phyloP scores from a whole-genome alignment of 2,113 vertebrate species.

The Promerops cafer region DNA sequence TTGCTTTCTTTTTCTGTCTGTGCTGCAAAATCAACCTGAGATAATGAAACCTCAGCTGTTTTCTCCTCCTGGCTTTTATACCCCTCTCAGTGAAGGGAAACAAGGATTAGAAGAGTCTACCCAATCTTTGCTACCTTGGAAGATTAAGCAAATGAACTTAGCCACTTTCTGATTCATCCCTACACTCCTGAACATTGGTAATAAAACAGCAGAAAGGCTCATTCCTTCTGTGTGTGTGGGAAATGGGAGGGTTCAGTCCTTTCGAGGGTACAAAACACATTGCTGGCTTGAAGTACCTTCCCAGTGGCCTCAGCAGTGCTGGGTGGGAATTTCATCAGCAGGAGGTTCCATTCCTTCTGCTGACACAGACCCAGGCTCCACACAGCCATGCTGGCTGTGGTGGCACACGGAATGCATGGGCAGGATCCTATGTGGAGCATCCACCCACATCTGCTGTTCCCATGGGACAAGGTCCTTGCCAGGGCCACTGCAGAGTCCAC shows the following conservation, averaged over 20 bases:
- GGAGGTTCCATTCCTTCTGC: not conserved
- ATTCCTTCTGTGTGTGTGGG: not conserved
- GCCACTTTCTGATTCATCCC: not conserved
- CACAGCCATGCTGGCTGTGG: not conserved
- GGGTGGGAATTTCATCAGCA: not conserved
- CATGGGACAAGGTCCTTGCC: not conserved
- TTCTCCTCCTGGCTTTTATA: not conserved
- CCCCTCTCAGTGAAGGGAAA: not conserved
- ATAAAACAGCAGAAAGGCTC: not conserved
- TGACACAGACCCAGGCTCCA: rapidly evolving
- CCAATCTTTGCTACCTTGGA: not conserved
- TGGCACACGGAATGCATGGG: rapidly evolving
- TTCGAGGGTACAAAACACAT: rapidly evolving
- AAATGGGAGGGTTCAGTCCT: not conserved
- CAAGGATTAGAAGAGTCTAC: not conserved
- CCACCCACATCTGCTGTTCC: not conserved
- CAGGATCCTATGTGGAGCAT: not conserved
- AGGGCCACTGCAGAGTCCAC: not conserved
- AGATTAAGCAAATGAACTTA: not conserved
- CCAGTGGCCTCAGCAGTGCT: not conserved
- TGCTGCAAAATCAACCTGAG: slow-evolving; percentile 9
- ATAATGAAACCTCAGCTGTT: slow-evolving; percentile 22
- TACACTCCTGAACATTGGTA: not conserved
- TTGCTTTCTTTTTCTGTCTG: not conserved
- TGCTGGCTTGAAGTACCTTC: not conserved